These are phyloP conservation scores for Rattus norvegicus DNA, from an alignment of 2,113 vertebrate genomes.

Conservation along the genomic window GRCr8 NC_086025.1:134920001-134920500, in stretches of 20 bases:
- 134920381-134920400: not conserved
- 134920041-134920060: not conserved
- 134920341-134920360: not conserved
- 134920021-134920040: not conserved
- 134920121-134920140: not conserved
- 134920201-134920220: not conserved
- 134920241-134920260: not conserved
- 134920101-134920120: not conserved
- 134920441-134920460: not conserved
- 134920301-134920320: not conserved
- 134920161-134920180: no score
- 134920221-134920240: not conserved
- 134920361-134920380: not conserved
- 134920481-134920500: not conserved
- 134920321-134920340: not conserved
- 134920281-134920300: not conserved
- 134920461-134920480: not conserved
- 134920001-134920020: not conserved
- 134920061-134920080: not conserved
- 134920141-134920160: rapidly evolving
- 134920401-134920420: not conserved
- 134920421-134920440: not conserved
- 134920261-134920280: not conserved
- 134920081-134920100: not conserved
- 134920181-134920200: not conserved